Evolutionary conservation across 2,113 vertebrate genomes (phyloP).

Genomic region (Solea senegalensis): DNA sequence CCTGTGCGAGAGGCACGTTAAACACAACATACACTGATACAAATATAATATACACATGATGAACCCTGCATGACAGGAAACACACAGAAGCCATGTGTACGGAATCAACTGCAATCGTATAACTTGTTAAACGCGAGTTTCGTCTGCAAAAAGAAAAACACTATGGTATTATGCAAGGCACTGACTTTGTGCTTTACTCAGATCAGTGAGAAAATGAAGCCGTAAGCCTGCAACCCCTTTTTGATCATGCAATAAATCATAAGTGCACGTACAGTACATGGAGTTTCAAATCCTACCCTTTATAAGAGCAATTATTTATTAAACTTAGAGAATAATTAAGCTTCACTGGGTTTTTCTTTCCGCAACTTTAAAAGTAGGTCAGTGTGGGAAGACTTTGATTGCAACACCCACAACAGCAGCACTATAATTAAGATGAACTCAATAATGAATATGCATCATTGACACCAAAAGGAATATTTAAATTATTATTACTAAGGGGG

Average conservation of each 20-base stretch:
- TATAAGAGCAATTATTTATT: constrained; percentile 28
- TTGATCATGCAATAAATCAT: constrained; percentile 19
- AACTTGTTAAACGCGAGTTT: constrained; percentile 24
- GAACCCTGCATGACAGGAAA: constrained; percentile 24
- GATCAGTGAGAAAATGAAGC: constrained; percentile 7
- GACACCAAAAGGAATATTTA: constrained; percentile 8
- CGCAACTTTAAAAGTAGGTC: constrained; percentile 24
- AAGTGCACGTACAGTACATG: not conserved
- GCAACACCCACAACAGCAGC: constrained; percentile 17
- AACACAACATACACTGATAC: not conserved
- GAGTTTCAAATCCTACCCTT: constrained; percentile 7
- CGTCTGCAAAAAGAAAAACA: constrained; percentile 13
- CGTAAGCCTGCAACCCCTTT: not conserved
- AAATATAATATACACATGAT: not conserved
- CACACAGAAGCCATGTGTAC: not conserved
- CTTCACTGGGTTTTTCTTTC: constrained; percentile 1
- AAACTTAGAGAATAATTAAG: constrained; percentile 32
- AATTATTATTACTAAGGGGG: constrained; percentile 1
- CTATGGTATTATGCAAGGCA: not conserved
- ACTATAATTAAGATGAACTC: constrained; percentile 24
- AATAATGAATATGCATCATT: constrained; percentile 18
- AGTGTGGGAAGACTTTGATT: constrained; percentile 22
- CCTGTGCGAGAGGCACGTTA: constrained; percentile 10
- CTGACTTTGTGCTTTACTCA: not conserved
- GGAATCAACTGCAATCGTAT: constrained; percentile 11